A percentile compares a stretch with the other conserved stretches of the same genome.
Conservation (phyloP, 1,140 invertebrate genomes). For the Lepidurus packardi region DNA sequence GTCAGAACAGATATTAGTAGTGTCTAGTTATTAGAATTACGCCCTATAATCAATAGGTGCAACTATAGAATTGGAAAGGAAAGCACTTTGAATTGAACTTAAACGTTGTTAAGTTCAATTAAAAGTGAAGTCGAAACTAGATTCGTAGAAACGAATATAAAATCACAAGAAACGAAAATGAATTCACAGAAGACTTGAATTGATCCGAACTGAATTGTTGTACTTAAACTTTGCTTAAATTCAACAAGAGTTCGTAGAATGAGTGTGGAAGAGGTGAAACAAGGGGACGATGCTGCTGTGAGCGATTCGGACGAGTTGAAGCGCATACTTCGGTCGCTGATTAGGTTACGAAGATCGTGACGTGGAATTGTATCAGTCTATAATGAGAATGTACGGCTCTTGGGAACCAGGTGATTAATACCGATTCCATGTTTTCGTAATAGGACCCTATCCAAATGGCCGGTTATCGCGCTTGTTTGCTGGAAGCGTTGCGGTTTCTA, state of each 20-base stretch:
- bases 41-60: too few species aligned
- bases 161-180: too few species aligned
- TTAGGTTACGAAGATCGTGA: constrained; percentile 10
- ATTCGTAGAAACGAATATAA: too few species aligned
- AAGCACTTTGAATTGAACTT: too few species aligned
- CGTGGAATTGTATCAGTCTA: neutral
- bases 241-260: neutral
- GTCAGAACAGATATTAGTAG: too few species aligned
- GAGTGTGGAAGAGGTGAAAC: neutral
- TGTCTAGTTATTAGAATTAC: too few species aligned
- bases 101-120: too few species aligned
- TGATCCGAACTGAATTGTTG: too few species aligned
- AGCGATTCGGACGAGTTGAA: neutral
- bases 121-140: too few species aligned
- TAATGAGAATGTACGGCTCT: neutral
- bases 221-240: neutral
- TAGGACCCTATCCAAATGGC: neutral
- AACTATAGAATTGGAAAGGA: too few species aligned
- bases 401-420: neutral
- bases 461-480: neutral
- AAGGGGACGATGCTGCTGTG: neutral
- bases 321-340: neutral
- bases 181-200: too few species aligned
- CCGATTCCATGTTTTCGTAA: neutral
- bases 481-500: neutral